Base-by-base conservation (phyloP, 2,797 vertebrate genomes). In the Peromyscus nudipes region DNA sequence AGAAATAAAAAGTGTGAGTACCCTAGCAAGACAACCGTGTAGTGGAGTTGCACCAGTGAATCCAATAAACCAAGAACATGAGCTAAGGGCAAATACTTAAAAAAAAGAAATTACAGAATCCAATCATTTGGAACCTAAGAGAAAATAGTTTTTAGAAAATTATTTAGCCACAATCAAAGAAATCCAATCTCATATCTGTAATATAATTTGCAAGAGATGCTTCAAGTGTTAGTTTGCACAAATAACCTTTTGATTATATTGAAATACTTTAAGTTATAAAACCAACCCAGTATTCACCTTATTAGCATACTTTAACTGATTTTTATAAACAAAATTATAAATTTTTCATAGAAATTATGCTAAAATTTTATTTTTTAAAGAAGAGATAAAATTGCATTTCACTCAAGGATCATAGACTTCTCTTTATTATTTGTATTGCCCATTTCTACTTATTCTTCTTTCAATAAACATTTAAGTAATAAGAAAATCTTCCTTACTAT, bases 91-190 rank as follows among this genome's bases (percentile, higher is more conserved):
- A 95, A 91, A 95, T 5, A 93, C 31, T 71, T 73, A 91, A 82
- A 67, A 67, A 92, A 91, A 77, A 40, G 60, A 77, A 97, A 93
- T 80, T 77, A 92, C 1, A 95, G 31, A 96, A 89, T 46, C 69
- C 10, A 93, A 65, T 91, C 69, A 90, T 27, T 88, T 94, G 46
- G 11, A 95, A 85, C 29, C 92, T 95, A 88, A 46, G 17, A 94
- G 55, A 88, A 96, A 97, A 96, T 21, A 86, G 62, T 81, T 2
- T 25, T 77, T 37, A 94, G 49, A 95, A 96, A 94, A 95, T 80
- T 76, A 96, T 87, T 95, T 89, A 95, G 34, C 43, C 88, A 94
- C 37, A 90, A 77, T 31, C 81, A 84, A 96, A 86, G 40, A 40
- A 92, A 93, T 93, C 4, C 69, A 96, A 80, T 69, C 16, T 27